Conservation (phyloP, 64 coral and sea anemone genomes). For the Stichodactyla mertensii region DNA sequence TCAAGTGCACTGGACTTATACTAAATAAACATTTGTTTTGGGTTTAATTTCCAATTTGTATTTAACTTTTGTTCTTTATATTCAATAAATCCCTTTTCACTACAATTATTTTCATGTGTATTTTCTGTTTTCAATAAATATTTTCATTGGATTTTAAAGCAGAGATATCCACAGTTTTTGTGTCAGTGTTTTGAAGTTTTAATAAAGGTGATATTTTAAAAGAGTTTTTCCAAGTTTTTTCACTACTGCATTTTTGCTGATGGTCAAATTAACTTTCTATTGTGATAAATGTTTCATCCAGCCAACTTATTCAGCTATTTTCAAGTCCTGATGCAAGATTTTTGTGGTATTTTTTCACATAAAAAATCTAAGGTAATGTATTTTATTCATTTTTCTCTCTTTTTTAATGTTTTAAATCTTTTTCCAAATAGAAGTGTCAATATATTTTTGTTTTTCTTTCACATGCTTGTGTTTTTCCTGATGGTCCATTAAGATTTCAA, state of each 20-base stretch:
- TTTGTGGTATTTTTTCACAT: neutral
- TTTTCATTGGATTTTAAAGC: neutral
- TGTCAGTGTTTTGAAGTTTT: neutral
- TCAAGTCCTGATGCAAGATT: conserved; percentile 5
- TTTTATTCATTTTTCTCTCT: neutral
- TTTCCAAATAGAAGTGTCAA: neutral
- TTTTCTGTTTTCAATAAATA: neutral
- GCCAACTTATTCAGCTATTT: neutral
- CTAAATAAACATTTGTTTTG: neutral
- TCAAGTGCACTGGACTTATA: neutral
- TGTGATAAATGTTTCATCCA: neutral
- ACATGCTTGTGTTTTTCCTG: neutral
- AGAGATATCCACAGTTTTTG: neutral
- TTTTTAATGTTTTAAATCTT: neutral
- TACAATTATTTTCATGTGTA: neutral
- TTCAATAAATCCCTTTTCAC: conserved; percentile 9
- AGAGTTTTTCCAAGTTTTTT: neutral
- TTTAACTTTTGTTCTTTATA: conserved; percentile 1
- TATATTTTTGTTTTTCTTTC: neutral
- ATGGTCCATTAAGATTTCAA: neutral
- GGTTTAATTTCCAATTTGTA: neutral
- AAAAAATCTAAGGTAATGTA: neutral
- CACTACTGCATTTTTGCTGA: neutral
- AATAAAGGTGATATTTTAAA: neutral
- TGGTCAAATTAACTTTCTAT: neutral